phyloP scores from a whole-genome alignment of 2,888 invertebrate genomes.

The Ochropleura leucogaster region DNA sequence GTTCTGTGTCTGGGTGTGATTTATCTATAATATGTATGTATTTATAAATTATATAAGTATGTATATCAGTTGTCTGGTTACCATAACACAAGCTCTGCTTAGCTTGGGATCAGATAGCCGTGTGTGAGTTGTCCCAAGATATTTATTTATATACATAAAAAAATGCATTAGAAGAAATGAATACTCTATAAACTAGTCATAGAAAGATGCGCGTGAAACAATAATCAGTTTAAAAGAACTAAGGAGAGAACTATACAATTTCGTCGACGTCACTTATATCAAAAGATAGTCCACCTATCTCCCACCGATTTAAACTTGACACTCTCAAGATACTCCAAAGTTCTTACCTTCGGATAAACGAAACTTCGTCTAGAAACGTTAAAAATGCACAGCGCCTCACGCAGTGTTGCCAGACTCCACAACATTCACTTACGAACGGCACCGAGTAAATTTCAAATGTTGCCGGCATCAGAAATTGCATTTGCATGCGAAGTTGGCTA shows the following conservation, averaged over 20 bases:
- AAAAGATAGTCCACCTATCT: background rate
- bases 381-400: constrained; percentile 14
- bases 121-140: too few relatives aligned
- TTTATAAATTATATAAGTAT: too few relatives aligned
- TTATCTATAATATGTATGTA: too few relatives aligned
- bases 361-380: constrained; percentile 26
- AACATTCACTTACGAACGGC: constrained; percentile 49
- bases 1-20: too few relatives aligned
- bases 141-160: too few relatives aligned
- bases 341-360: background rate
- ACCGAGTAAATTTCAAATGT: constrained; percentile 45
- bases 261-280: background rate
- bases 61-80: too few relatives aligned
- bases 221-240: background rate
- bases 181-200: background rate
- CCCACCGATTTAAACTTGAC: background rate
- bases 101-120: too few relatives aligned
- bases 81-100: too few relatives aligned
- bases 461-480: constrained; percentile 58
- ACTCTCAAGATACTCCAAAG: constrained; percentile 3
- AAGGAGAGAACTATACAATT: background rate
- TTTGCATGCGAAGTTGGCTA: constrained; percentile 45
- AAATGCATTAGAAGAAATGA: too few relatives aligned
- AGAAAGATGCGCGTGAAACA: background rate
- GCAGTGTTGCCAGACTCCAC: constrained; percentile 31